Conservation (phyloP, 1,140 invertebrate genomes). For the Leptopilina boulardi region DNA sequence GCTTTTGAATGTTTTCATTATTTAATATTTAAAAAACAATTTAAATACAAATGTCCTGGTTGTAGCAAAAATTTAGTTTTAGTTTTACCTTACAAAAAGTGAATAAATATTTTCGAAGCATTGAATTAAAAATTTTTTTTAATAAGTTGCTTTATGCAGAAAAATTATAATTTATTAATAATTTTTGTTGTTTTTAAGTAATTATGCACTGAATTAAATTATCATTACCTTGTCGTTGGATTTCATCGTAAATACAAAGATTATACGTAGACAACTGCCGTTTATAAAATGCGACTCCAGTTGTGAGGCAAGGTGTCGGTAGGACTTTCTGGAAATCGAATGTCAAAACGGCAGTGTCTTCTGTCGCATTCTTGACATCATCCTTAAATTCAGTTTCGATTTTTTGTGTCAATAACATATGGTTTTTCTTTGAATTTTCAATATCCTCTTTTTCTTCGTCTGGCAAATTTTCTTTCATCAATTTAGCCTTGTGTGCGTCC, state of each 20-base stretch:
- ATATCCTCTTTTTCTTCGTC: neutral
- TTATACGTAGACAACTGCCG: neutral
- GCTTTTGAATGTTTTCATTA: too few relatives aligned
- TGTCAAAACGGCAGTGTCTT: constrained; percentile 6
- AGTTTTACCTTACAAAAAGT: neutral
- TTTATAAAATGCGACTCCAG: neutral
- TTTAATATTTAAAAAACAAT: too few relatives aligned
- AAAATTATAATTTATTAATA: too few relatives aligned
- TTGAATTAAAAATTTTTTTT: too few relatives aligned
- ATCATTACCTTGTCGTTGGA: neutral
- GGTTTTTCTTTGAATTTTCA: neutral
- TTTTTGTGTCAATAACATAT: neutral
- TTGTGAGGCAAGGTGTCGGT: neutral
- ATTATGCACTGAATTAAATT: too few relatives aligned
- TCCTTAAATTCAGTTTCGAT: too few relatives aligned
- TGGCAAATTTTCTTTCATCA: neutral
- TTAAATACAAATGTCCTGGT: too few relatives aligned
- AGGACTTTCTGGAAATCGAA: constrained; percentile 37
- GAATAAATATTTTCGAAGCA: too few relatives aligned
- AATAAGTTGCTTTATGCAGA: too few relatives aligned
- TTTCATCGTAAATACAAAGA: neutral
- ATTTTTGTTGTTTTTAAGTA: too few relatives aligned
- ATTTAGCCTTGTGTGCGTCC: neutral
- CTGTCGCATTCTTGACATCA: too few relatives aligned
- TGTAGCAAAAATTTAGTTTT: too few relatives aligned